A percentile compares a stretch with the other conserved stretches of the same genome.
Evolutionary conservation across 2,888 invertebrate species (phyloP).

Genomic region (Aphidoletes aphidimyza): DNA sequence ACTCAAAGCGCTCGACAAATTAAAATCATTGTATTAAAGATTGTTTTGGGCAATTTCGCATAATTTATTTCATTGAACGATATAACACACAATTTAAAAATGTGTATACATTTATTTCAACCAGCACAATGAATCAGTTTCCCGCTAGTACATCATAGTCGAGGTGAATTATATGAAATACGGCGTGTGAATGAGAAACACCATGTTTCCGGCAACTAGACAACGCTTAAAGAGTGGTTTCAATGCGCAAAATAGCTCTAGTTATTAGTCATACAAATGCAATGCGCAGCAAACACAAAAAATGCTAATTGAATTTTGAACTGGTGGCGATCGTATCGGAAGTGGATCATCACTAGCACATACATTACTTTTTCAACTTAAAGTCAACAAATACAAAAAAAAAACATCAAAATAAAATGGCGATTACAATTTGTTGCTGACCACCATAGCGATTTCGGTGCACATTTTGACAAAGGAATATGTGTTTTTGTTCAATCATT

Average conservation of each 20-base stretch:
- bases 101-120: too few species aligned
- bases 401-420: neutral
- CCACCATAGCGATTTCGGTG: neutral
- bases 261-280: neutral
- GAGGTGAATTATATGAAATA: neutral
- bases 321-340: too few species aligned
- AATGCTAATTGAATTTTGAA: neutral
- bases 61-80: too few species aligned
- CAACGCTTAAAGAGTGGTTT: neutral
- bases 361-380: too few species aligned
- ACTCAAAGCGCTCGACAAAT: too few species aligned
- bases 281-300: neutral
- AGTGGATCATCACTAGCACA: neutral
- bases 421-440: neutral
- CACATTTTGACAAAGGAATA: neutral
- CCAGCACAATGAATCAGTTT: neutral
- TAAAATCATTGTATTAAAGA: too few species aligned
- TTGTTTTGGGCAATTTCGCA: too few species aligned
- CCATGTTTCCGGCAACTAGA: neutral
- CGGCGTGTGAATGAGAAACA: neutral
- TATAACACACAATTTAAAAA: too few species aligned
- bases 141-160: neutral
- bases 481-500: neutral
- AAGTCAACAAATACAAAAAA: too few species aligned
- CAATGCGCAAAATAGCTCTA: neutral